Evolutionary conservation across 2,888 invertebrate genomes (phyloP), one percentile per base, ranked within the genome.

Genomic region (Gastrophysa polygoni): DNA sequence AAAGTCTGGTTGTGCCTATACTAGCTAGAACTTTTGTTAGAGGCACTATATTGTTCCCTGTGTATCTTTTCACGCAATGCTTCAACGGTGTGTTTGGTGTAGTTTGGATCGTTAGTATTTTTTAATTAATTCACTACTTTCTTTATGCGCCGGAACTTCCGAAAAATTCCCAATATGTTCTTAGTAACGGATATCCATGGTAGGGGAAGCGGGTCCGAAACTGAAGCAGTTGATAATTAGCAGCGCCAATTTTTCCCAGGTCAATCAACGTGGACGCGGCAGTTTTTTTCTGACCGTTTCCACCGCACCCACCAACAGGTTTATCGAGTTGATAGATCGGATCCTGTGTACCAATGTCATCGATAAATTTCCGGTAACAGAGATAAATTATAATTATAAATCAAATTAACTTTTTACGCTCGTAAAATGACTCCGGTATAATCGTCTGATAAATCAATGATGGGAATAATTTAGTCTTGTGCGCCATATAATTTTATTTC

Each of bases 371-470:
- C 54, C 54, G 38, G 54, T 54, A 14, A 43, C 14, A 54, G 21
- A 43, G 24, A 54, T 54, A 28, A 21, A 44, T 54, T 43, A 54
- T 43, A 54, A 54, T 54, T 54, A 54, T 38, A 21, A 32, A 43
- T 54, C 38, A 38, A 38, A 38, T 38, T 14, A 14, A n/a, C 6
- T 38, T 38, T 38, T 38, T 11, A 6, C n/a, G 14, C 38, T 1
- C n/a, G 14, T 14, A 14, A n/a, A 6, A 14, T 14, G 11, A 4
- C 7, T 38, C 4, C n/a, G n/a, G n/a, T n/a, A 38, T 38, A 38
- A 38, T 38, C 14, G 1, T n/a, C n/a, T 14, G 38, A 38, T 24
- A 24, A 24, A 24, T 24, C 24, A 24, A 24, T 24, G 24, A 24
- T 24, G 24, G 7, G 3, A 24, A 24, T 24, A 24, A 5, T 24